These are phyloP conservation scores for Sminthurides bifidus DNA, from an alignment of 1,140 invertebrate species.

Conservation along the genomic window DNA sequence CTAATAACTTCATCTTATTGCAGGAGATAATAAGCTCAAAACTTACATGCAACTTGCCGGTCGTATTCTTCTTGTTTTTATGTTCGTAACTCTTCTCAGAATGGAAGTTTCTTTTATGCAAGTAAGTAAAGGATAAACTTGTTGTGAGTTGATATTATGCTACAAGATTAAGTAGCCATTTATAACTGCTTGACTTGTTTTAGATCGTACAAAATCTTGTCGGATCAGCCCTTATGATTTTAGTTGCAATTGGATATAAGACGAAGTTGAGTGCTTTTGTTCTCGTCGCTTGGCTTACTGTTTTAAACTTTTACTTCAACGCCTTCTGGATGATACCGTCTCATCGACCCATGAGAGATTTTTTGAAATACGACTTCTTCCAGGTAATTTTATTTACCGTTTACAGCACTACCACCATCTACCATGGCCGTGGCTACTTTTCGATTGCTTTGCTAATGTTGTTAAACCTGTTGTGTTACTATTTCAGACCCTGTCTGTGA, in stretches of 20 bases:
- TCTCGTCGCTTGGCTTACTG: conserved; percentile 76
- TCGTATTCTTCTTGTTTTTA: conserved; percentile 88
- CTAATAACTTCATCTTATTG: too few species aligned
- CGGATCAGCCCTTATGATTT: conserved; percentile 85
- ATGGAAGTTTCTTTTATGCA: conserved; percentile 85
- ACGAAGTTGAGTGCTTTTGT: conserved; percentile 95
- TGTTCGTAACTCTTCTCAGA: conserved; percentile 93
- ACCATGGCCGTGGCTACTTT: not conserved
- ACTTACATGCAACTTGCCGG: conserved; percentile 93
- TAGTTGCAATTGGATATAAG: conserved; percentile 95
- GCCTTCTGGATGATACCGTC: conserved; percentile 93
- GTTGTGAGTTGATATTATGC: not conserved
- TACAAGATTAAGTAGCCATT: not conserved
- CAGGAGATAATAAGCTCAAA: conserved; percentile 90
- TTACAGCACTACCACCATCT: not conserved
- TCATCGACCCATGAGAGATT: conserved; percentile 91
- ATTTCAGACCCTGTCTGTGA: conserved; percentile 85
- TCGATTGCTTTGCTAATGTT: not conserved
- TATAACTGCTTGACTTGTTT: conserved; percentile 32
- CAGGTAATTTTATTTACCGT: conserved; percentile 49
- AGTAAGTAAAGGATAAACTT: conserved; percentile 42
- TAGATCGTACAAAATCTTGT: conserved; percentile 80
- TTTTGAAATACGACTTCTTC: conserved; percentile 99
- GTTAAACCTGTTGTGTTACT: not conserved
- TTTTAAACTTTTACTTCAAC: conserved; percentile 94